These are phyloP conservation scores for Austrofundulus limnaeus DNA, from an alignment of 2,113 vertebrate genomes.

Conservation along the genomic window DNA sequence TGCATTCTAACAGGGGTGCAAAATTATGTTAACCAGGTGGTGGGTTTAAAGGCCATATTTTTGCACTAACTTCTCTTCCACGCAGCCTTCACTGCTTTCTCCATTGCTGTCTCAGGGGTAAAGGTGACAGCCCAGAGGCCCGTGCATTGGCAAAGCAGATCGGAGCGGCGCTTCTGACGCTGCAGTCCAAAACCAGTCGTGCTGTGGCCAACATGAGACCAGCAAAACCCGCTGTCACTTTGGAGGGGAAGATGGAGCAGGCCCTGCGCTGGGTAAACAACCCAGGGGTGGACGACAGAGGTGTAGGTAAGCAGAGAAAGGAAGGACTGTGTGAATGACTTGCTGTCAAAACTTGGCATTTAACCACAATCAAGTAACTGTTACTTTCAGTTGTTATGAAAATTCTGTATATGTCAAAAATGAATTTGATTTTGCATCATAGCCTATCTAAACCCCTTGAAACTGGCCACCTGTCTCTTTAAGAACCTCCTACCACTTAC, in stretches of 20 bases:
- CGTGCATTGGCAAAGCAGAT: conserved; percentile 94
- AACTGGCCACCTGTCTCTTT: no score
- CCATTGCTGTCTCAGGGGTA: conserved; percentile 81
- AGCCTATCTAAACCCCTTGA: no score
- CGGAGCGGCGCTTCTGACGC: conserved; percentile 88
- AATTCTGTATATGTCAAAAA: no score
- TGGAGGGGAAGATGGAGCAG: conserved; percentile 98
- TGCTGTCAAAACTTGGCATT: neutral
- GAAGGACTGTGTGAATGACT: neutral
- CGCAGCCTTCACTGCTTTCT: neutral
- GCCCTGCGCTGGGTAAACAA: conserved; percentile 96
- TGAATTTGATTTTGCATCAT: no score
- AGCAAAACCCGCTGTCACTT: conserved; percentile 91
- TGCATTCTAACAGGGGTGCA: conserved; percentile 8
- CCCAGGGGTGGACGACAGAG: conserved; percentile 91
- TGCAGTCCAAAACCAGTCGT: conserved; percentile 95
- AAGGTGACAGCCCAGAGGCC: conserved; percentile 94
- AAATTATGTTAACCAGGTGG: neutral
- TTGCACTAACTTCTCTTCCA: neutral
- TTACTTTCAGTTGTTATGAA: no score
- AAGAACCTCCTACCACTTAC: no score
- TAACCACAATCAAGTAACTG: no score
- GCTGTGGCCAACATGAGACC: conserved; percentile 95
- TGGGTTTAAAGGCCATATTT: neutral
- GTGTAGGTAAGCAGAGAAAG: conserved; percentile 85